Base-by-base conservation (phyloP, 1,140 invertebrate species). In the Drosophila elegans region DNA sequence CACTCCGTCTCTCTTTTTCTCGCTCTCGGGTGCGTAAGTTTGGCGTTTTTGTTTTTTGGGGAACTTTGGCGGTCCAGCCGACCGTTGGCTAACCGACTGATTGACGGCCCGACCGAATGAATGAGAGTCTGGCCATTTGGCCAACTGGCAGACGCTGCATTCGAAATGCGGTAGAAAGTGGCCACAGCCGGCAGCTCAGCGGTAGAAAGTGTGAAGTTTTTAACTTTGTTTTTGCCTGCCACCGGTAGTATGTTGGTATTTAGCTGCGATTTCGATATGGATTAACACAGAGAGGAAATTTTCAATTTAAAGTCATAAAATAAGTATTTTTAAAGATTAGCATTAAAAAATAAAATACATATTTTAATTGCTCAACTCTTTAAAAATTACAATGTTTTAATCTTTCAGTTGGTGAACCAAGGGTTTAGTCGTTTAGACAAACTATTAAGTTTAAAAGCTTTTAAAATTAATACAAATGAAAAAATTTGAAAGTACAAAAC, bases 131-230 rank as follows among this genome's bases (percentile, higher is more conserved):
- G 46, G 42, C 42, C 42, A 44, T n/a, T 13, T 41, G 69, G 46
- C 27, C 55, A 49, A 72, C 25, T 38, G 69, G 53, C 39, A 56
- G 74, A 57, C 60, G 73, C 27, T 77, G 74, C 74, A 77, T 77
- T 77, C 25, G 52, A 78, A 78, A 72, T 78, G 51, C 45, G 48
- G 75, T 78, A 78, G 74, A 78, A 78, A 78, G 76, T 64, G 74
- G 52, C 51, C 61, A 74, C 60, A 62, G 52, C 16, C 69, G 29
- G 32, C 41, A 44, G 45, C 63, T 41, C 49, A 52, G 46, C 72
- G 52, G 62, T 78, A 76, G 80, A 79, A 80, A 83, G 76, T 84
- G 67, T 78, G 66, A 78, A 78, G 67, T 78, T 73, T 71, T 72
- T 34, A 36, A 69, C 55, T 76, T 74, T 51, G 34, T 46, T 52